Evolutionary conservation across 2,113 vertebrate species (phyloP), one percentile per base, ranked within the genome.

Genomic region (Vidua macroura): DNA sequence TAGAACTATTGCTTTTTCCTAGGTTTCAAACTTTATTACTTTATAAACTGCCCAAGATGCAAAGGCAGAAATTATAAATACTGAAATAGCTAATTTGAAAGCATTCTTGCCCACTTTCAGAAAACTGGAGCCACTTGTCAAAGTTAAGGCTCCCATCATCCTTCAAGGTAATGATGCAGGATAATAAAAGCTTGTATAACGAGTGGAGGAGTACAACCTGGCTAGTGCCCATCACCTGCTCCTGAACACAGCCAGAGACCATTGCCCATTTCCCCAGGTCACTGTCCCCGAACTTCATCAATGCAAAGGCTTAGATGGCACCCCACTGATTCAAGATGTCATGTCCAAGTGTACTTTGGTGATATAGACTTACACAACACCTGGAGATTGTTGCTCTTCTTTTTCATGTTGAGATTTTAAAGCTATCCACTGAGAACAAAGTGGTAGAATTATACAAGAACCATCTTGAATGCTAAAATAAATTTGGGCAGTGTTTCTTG

Each of bases 331-430:
- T 72, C 27, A 19, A 67, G 52, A 43, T 46, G 24, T 75, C 56
- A 9, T 0, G 2, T 22, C 31, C 37, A 33, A 35, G 9, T 6
- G 31, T 2, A 4, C 43, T 70, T 56, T 1, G 1, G 25, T 56
- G 41, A n/a, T 33, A 6, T 0, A 35, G 30, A 25, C 43, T 78
- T 80, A 64, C 3, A 39, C 30, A 19, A 20, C 2, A 48, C n/a
- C 13, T 49, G 44, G 52, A 52, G 14, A 49, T 19, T 20, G 10
- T 18, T 4, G 2, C n/a, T 51, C 13, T 77, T 66, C 12, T 74
- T 90, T 82, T 68, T 72, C 15, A 68, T 49, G 31, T 16, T 43
- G 70, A 78, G n/a, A 49, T 64, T 83, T 80, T 60, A 53, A 73
- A 81, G 64, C n/a, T 89, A 49, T 77, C 22, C 20, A 18, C 37